phyloP scores from a whole-genome alignment of 1,140 invertebrate species.

The Eumeta japonica region DNA sequence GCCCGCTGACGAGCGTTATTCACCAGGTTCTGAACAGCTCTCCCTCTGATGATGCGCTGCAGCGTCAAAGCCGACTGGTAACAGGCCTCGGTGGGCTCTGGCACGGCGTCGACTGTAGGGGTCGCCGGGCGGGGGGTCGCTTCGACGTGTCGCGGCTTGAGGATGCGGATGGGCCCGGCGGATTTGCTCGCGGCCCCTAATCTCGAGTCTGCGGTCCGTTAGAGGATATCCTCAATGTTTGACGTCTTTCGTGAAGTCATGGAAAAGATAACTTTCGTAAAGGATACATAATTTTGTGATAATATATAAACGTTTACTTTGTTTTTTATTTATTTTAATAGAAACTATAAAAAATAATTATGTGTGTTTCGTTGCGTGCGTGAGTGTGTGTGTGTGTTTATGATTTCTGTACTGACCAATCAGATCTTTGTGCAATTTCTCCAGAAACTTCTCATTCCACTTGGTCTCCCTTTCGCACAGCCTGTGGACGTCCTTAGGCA shows the following conservation, averaged over 20 bases:
- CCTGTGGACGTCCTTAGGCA: constrained; percentile 36
- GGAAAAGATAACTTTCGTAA: background rate
- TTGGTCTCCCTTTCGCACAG: constrained; percentile 62
- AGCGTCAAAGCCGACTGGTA: constrained; percentile 63
- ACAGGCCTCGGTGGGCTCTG: constrained; percentile 54
- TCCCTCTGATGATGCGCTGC: constrained; percentile 66
- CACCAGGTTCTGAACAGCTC: constrained; percentile 70
- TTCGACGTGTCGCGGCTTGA: constrained; percentile 20
- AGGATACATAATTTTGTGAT: background rate
- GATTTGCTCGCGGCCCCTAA: constrained; percentile 27
- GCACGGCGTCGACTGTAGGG: constrained; percentile 56
- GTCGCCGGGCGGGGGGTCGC: constrained; percentile 41
- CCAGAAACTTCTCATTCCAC: constrained; percentile 63
- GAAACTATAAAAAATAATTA: too few relatives aligned
- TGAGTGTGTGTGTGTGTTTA: too few relatives aligned
- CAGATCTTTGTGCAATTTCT: constrained; percentile 60
- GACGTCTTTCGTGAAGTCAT: background rate
- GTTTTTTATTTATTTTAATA: background rate
- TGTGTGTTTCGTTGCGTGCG: too few relatives aligned
- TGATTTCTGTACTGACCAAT: too few relatives aligned
- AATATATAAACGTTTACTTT: background rate
- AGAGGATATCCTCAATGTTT: background rate
- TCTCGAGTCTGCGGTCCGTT: constrained; percentile 35
- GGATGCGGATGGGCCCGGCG: constrained; percentile 34
- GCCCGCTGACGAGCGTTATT: too few relatives aligned